Base-by-base conservation (phyloP, 2,113 vertebrate species). In the Sinocyclocheilus anshuiensis region DNA sequence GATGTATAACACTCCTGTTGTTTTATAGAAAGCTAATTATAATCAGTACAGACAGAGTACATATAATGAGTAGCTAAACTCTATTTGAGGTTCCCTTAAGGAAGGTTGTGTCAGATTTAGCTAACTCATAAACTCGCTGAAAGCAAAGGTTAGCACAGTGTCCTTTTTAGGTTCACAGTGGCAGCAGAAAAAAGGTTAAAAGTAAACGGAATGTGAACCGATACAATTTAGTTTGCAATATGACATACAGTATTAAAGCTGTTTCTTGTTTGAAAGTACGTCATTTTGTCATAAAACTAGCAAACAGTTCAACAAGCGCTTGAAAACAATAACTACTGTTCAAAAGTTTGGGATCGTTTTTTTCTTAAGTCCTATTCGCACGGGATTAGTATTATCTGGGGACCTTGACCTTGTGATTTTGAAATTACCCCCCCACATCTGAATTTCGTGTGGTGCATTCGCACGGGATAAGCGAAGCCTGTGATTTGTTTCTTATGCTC, bases 71-170 rank as follows among this genome's bases (percentile, higher is more conserved):
- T 22, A 61, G 0, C 26, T 20, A 33, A 55, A 74, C 20, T 39
- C 36, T 42, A 42, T 72, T 72, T 42, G 39, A 76, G 72, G 12
- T 24, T 75, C 42, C 13, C n/a, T 42, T 24, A 75, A 75, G 20
- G 36, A 74, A 74, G 36, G 20, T 42, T 74, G 69, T 72, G 69
- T 74, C 69, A 12, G 69, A 48, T 76, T 50, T 24, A 76, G 72
- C n/a, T 0, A 26, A 50, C 74, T 50, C 42, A 6, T 39, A 42
- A 74, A 74, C 71, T 20, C 20, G 39, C 71, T 42, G 36, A 10
- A 74, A 74, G 71, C 71, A 74, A 42, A 72, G 69, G 36, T 72
- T 72, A n/a, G 20, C 33, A 72, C 18, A 22, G 33, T 4, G 18
- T 72, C 36, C 20, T 72, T 72, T 72, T 72, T 72, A 42, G 20